A percentile compares a stretch with the other conserved stretches of the same genome.
These are phyloP conservation scores for Heliocidaris tuberculata DNA, from an alignment of 35 echinoderm and acorn worm species.

Conservation along the genomic window DNA sequence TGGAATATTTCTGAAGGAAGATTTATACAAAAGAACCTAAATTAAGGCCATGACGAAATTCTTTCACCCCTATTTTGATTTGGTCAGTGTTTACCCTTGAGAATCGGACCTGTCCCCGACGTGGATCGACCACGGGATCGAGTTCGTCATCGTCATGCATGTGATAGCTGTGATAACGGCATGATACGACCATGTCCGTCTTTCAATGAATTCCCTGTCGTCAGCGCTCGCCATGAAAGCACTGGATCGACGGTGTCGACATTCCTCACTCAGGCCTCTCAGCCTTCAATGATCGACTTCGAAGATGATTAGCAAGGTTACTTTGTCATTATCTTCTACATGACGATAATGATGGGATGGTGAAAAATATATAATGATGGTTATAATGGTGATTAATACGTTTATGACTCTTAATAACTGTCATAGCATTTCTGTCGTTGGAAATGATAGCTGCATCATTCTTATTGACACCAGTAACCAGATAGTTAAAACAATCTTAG, in stretches of 20 bases:
- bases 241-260: slow-evolving; percentile 85
- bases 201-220: slow-evolving; percentile 55
- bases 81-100: slow-evolving; percentile 61
- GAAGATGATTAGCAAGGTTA: background rate
- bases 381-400: no score
- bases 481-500: no score
- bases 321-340: no score
- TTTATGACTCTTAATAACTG: no score
- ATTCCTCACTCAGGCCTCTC: slow-evolving; percentile 66
- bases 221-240: slow-evolving; percentile 67
- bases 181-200: slow-evolving; percentile 72
- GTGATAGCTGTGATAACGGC: slow-evolving; percentile 74
- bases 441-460: no score
- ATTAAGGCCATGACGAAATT: background rate
- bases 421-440: no score
- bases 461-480: no score
- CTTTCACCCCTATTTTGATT: background rate
- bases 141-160: slow-evolving; percentile 66
- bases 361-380: no score
- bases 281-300: slow-evolving; percentile 2
- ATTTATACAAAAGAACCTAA: no score
- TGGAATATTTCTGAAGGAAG: no score
- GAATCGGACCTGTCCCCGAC: slow-evolving; percentile 60
- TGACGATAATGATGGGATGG: no score
- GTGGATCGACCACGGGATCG: slow-evolving; percentile 25